Evolutionary conservation across 2,797 vertebrate species (phyloP), one percentile per base, ranked within the genome.

Genomic region (Dipus sagitta): DNA sequence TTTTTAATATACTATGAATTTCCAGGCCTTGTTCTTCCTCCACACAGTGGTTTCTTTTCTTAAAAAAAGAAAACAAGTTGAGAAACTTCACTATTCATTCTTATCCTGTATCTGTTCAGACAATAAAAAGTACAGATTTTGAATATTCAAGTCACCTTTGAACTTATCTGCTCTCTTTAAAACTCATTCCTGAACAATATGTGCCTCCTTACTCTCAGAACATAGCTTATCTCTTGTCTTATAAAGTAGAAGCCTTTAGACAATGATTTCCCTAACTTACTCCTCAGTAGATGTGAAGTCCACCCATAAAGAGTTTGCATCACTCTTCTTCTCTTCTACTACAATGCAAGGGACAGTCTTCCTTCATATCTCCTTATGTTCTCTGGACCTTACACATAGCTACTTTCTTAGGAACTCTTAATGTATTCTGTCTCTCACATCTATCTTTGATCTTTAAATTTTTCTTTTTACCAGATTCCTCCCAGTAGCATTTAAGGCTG

Each of bases 321-420:
- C 18, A 18, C 38, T 7, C 77, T 83, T 76, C 70, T 81, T 34
- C 42, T n/a, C 21, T 75, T 18, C 30, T 15, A 5, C 83, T 72
- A 71, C 24, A 86, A 23, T 30, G 54, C 80, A 94, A 9, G 47
- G 71, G 18, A 3, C 21, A 60, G 15, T 23, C 23, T 79, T 90
- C 26, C 38, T 91, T 26, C 5, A 1, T 65, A 38, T 13, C 9
- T 65, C 3, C 30, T 86, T 83, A 54, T 64, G 38, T 79, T 87
- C 47, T 62, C 81, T 94, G 76, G 76, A 64, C 42, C 42, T 87
- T 74, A 54, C 30, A 65, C 2, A n/a, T 30, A 26, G 65, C 34
- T 78, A 87, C 52, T 85, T 92, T 80, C 85, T 94, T 94, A 30
- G 38, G 34, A 94, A 92, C 42, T 93, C 47, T 92, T 88, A 86